Evolutionary conservation across 2,888 invertebrate species (phyloP), one percentile per base, ranked within the genome.

Genomic region (Cheilosia impressa): DNA sequence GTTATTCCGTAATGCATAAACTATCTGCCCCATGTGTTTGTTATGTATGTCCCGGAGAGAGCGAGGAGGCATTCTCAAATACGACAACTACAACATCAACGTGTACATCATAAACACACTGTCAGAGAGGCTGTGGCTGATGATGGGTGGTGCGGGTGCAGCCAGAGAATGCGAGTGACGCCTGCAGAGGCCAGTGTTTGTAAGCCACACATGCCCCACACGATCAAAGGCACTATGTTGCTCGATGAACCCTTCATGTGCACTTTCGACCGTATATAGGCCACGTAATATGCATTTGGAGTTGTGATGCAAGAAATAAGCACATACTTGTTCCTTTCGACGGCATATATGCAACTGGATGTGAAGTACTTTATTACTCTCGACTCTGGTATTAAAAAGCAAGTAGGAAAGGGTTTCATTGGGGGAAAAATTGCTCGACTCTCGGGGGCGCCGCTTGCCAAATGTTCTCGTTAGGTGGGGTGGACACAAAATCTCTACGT

Each of bases 1-100:
- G 84, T 85, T 85, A 80, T 76, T 72, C 68, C 68, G 76, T 72
- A 85, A 85, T 80, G 72, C 68, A 85, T 79, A 75, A 84, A 75
- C 85, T 76, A 85, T 77, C 76, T 85, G 80, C 41, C 52, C 43
- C 72, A 66, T 80, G 80, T 69, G 66, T 68, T 80, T 72, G 68
- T 68, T 72, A 55, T 62, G 22, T 62, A 58, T 66, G 53, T 71
- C 50, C 76, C 58, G 9, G 38, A n/a, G 60, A 57, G 47, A 50
- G 1, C 58, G 58, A 63, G 38, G 17, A 76, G 66, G 73, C 77
- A 73, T 66, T 83, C 63, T 55, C 77, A 73, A 78, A 83, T 78
- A 31, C 55, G 41, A 75, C 55, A 24, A 38, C 22, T 58, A 38
- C 55, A 47, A n/a, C 50, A 80, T 22, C 57, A 53, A 43, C 57